Evolutionary conservation across 2,113 vertebrate species (phyloP).

Genomic region (Sinocyclocheilus maitianheensis): DNA sequence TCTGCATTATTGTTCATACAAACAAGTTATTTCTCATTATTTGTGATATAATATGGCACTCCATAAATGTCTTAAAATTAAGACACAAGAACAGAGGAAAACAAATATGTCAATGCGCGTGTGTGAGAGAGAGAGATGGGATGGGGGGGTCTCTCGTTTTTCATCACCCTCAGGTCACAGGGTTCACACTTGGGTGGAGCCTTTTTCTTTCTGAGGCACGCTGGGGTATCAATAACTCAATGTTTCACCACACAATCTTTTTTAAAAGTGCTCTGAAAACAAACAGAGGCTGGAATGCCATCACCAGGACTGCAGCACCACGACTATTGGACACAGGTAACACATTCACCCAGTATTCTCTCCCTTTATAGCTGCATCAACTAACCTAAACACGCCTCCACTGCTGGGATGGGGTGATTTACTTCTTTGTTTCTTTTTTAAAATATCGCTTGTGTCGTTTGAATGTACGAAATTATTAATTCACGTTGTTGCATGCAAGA

Average conservation of each 20-base stretch:
- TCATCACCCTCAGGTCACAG: slow-evolving; percentile 40
- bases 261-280: slow-evolving; percentile 46
- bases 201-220: slow-evolving; percentile 30
- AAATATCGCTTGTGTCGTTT: slow-evolving; percentile 25
- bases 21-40: not conserved
- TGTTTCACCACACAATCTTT: slow-evolving; percentile 45
- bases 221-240: slow-evolving; percentile 52
- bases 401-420: not conserved
- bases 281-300: slow-evolving; percentile 37
- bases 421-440: slow-evolving; percentile 30
- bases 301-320: slow-evolving; percentile 10
- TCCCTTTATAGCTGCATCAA: not conserved
- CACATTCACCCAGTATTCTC: slow-evolving; percentile 29
- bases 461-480: slow-evolving; percentile 46
- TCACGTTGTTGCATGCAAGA: slow-evolving; percentile 36
- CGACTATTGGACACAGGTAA: slow-evolving; percentile 39
- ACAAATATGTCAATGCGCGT: not conserved
- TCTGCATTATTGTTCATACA: not conserved
- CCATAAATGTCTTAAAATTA: not conserved
- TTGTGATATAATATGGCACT: not conserved
- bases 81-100: not conserved
- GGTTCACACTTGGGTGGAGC: slow-evolving; percentile 52
- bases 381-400: not conserved
- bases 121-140: not conserved
- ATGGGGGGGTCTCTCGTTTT: not conserved